Conservation (phyloP, 2,888 invertebrate species). For the Sturmia bella region DNA sequence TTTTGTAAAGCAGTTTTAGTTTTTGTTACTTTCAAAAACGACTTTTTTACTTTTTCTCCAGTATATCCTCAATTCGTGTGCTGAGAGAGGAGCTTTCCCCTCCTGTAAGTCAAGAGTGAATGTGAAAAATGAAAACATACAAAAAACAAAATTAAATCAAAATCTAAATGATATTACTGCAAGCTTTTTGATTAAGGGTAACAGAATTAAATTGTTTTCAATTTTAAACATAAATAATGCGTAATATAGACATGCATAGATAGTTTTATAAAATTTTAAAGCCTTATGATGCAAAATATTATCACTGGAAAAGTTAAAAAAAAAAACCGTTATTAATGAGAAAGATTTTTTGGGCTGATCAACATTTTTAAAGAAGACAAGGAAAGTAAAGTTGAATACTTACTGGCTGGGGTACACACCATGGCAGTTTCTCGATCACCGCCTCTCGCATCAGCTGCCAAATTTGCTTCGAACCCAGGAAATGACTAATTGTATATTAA, state of each 20-base stretch:
- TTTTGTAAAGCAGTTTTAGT: background rate
- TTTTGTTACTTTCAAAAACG: constrained; percentile 4
- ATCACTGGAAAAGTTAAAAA: background rate
- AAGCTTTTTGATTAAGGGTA: background rate
- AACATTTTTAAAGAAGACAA: too few species aligned
- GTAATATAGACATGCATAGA: background rate
- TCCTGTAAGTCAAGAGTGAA: constrained; percentile 34
- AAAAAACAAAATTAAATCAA: constrained; percentile 15
- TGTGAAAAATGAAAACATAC: constrained; percentile 28
- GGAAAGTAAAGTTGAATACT: too few species aligned
- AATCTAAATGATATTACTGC: background rate
- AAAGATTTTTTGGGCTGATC: too few species aligned
- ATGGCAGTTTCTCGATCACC: too few species aligned
- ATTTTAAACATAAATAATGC: constrained; percentile 6
- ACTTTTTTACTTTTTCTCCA: constrained; percentile 39
- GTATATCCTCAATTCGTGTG: constrained; percentile 24
- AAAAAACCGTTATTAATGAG: too few species aligned
- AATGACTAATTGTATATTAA: too few species aligned
- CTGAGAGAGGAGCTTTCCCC: constrained; percentile 36
- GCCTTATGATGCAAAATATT: constrained; percentile 11
- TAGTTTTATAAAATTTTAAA: background rate
- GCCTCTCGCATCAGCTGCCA: too few species aligned
- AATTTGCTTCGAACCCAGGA: too few species aligned
- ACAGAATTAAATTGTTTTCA: background rate
- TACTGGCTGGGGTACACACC: too few species aligned